Conservation (phyloP, 1,140 invertebrate genomes). For the Caenorhabditis briggsae region DNA sequence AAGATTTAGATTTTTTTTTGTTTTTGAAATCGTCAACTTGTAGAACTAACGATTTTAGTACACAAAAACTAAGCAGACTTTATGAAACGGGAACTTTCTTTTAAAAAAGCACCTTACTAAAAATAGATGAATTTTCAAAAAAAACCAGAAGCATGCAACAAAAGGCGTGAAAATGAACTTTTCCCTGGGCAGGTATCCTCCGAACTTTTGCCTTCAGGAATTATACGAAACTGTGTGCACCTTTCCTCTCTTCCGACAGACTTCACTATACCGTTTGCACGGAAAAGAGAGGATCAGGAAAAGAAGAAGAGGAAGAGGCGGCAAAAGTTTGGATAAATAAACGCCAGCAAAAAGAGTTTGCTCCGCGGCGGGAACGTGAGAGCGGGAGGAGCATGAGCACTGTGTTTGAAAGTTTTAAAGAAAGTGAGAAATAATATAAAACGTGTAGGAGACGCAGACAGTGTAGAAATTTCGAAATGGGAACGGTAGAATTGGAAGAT, state of each 20-base stretch:
- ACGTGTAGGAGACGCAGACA: background rate
- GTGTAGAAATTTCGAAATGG: background rate
- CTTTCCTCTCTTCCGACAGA: background rate
- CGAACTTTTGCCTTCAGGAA: background rate
- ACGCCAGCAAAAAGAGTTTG: constrained; percentile 18
- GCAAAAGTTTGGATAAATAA: constrained; percentile 38
- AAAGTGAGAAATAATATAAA: background rate
- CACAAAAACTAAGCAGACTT: too few species aligned
- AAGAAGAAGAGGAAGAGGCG: background rate
- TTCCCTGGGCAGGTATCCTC: too few species aligned
- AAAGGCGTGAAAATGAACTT: too few species aligned
- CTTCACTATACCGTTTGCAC: background rate
- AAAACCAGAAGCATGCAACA: too few species aligned
- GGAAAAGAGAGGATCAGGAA: background rate
- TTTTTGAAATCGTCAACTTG: too few species aligned
- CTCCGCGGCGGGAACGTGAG: background rate
- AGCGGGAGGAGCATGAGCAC: constrained; percentile 6
- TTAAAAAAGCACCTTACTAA: too few species aligned
- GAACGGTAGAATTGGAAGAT: background rate
- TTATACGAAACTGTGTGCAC: constrained; percentile 34
- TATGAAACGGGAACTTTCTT: too few species aligned
- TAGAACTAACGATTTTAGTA: too few species aligned
- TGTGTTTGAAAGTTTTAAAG: background rate
- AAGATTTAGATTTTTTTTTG: too few species aligned
- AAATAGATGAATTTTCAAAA: too few species aligned